Evolutionary conservation across 2,113 vertebrate species (phyloP).

Genomic region (Engraulis encrasicolus): DNA sequence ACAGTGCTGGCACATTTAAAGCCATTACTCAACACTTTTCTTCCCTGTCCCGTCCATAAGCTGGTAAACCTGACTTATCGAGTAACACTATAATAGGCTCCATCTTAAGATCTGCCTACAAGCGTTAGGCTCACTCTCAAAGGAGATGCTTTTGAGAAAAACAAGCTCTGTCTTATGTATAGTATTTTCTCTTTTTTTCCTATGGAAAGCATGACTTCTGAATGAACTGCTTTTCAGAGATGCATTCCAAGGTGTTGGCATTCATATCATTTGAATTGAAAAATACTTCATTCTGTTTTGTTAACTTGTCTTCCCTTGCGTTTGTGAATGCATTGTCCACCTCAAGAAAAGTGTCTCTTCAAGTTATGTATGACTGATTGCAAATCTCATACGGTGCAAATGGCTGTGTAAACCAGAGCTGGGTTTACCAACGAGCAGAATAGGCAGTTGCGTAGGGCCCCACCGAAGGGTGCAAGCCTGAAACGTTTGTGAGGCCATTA

Average conservation of each 20-base stretch:
- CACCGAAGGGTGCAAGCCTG: no score
- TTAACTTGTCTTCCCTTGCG: neutral
- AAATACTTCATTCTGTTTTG: no score
- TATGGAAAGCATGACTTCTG: neutral
- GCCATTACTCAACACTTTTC: slow-evolving; percentile 25
- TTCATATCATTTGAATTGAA: no score
- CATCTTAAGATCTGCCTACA: neutral
- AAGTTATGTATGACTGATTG: no score
- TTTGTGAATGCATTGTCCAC: neutral
- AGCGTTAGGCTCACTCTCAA: neutral
- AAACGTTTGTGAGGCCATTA: no score
- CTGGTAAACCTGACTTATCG: slow-evolving; percentile 8
- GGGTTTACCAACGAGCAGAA: no score
- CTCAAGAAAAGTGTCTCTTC: neutral
- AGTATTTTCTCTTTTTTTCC: neutral
- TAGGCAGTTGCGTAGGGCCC: no score
- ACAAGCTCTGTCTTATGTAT: neutral
- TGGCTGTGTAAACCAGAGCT: no score
- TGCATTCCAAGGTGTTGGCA: no score
- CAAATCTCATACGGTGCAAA: no score
- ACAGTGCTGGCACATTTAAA: slow-evolving; percentile 13
- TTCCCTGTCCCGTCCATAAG: slow-evolving; percentile 28
- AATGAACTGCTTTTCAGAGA: neutral
- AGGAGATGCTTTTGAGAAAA: neutral
- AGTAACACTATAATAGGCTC: neutral